phyloP scores from a whole-genome alignment of 1,140 invertebrate genomes.

The Drosophila melanogaster region DNA sequence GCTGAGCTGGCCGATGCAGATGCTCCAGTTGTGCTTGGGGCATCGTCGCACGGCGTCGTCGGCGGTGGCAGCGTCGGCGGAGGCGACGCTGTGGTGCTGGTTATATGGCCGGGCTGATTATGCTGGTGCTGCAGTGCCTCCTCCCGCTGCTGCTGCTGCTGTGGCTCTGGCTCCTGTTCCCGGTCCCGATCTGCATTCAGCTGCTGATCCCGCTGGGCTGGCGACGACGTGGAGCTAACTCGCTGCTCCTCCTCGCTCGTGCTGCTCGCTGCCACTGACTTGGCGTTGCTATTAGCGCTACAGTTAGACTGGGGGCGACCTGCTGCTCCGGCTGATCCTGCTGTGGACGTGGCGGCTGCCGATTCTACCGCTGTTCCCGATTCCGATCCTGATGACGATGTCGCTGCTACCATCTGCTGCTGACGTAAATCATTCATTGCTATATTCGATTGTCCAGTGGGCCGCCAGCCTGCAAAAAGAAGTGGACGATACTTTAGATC shows the following conservation, averaged over 20 bases:
- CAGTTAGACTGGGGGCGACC: slow-evolving; percentile 14
- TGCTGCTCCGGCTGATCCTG: slow-evolving; percentile 37
- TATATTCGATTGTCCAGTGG: slow-evolving; percentile 65
- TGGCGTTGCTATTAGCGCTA: slow-evolving; percentile 31
- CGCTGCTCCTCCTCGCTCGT: slow-evolving; percentile 57
- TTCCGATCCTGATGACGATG: slow-evolving; percentile 63
- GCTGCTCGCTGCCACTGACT: slow-evolving; percentile 26
- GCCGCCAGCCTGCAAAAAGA: slow-evolving; percentile 36
- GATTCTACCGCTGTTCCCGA: slow-evolving; percentile 52
- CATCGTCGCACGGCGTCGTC: slow-evolving; percentile 51
- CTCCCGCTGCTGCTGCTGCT: slow-evolving; percentile 23
- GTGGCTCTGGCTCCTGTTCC: slow-evolving; percentile 29
- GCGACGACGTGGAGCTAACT: slow-evolving; percentile 73
- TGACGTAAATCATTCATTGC: slow-evolving; percentile 84
- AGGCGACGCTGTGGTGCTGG: slow-evolving; percentile 76
- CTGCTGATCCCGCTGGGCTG: slow-evolving; percentile 56
- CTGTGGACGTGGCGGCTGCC: slow-evolving; percentile 48
- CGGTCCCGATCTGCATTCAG: slow-evolving; percentile 60
- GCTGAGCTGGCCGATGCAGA: slow-evolving; percentile 27
- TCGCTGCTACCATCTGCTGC: slow-evolving; percentile 78
- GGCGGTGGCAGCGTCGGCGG: slow-evolving; percentile 54
- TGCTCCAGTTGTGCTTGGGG: slow-evolving; percentile 42
- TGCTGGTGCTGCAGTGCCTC: slow-evolving; percentile 22
- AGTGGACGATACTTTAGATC: background rate
- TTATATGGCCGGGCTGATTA: slow-evolving; percentile 67